Conservation (phyloP, 2,113 vertebrate species). For the Elephantulus edwardii region DNA sequence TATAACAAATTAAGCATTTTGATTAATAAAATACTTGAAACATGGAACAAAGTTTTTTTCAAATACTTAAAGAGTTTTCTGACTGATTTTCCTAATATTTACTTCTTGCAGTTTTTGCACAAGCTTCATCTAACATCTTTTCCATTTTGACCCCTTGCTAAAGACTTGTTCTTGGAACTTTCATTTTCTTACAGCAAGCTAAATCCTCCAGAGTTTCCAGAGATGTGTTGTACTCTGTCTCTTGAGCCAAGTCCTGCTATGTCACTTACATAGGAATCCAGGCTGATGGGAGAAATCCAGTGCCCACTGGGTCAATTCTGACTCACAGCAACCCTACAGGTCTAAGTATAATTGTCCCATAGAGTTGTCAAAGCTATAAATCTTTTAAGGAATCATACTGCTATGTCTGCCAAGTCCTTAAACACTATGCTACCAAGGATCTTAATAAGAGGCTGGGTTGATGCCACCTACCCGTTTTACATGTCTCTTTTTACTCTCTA, state of each 20-base stretch:
- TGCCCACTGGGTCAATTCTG: not conserved
- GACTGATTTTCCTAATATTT: not conserved
- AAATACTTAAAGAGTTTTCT: not conserved
- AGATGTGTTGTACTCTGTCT: constrained; percentile 11
- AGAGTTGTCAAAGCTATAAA: not conserved
- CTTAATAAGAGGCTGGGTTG: not conserved
- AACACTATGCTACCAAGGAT: not conserved
- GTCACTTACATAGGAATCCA: constrained; percentile 59
- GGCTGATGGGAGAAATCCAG: not conserved
- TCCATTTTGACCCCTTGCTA: constrained; percentile 18
- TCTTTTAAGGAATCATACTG: not conserved
- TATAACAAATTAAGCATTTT: constrained; percentile 33
- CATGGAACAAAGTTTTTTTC: not conserved
- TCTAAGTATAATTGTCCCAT: not conserved
- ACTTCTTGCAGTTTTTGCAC: not conserved
- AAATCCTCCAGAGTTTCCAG: constrained; percentile 54
- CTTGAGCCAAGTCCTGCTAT: not conserved
- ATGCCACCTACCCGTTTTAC: constrained; percentile 59
- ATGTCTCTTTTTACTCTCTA: not conserved
- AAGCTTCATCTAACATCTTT: not conserved
- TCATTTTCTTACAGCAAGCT: constrained; percentile 25
- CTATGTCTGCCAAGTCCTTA: not conserved
- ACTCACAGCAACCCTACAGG: not conserved
- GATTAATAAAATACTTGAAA: constrained; percentile 49
- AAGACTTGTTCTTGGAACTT: constrained; percentile 68